Conservation (phyloP, 2,113 vertebrate species). For the Dasyornis broadbenti region DNA sequence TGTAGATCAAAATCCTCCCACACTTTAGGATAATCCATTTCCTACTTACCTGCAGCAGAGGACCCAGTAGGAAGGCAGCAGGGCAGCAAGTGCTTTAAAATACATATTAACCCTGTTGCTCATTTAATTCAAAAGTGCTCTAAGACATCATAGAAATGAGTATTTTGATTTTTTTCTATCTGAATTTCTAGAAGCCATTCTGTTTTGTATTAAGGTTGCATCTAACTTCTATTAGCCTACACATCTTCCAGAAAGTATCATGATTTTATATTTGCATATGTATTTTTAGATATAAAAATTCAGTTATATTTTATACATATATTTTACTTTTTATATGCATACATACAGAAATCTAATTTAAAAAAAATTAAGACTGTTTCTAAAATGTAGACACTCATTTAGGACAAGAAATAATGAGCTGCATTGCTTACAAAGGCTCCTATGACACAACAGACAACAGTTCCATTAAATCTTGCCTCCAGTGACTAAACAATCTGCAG, state of each 20-base stretch:
- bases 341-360: background rate
- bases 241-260: background rate
- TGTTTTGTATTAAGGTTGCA: background rate
- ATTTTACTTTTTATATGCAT: background rate
- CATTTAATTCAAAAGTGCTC: background rate
- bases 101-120: background rate
- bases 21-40: background rate
- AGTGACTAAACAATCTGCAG: background rate
- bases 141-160: background rate
- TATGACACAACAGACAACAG: background rate
- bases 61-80: background rate
- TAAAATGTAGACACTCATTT: background rate
- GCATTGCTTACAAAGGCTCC: background rate
- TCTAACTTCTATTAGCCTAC: background rate
- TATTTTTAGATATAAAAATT: background rate
- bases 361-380: background rate
- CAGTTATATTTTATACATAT: background rate
- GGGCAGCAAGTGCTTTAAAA: background rate
- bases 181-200: background rate
- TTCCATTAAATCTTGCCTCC: conserved; percentile 17
- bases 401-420: background rate
- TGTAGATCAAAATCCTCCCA: background rate
- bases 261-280: background rate
- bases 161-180: background rate
- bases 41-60: background rate